Base-by-base conservation (phyloP, 2,797 vertebrate species). In the Myoxocephalus aenaeus region DNA sequence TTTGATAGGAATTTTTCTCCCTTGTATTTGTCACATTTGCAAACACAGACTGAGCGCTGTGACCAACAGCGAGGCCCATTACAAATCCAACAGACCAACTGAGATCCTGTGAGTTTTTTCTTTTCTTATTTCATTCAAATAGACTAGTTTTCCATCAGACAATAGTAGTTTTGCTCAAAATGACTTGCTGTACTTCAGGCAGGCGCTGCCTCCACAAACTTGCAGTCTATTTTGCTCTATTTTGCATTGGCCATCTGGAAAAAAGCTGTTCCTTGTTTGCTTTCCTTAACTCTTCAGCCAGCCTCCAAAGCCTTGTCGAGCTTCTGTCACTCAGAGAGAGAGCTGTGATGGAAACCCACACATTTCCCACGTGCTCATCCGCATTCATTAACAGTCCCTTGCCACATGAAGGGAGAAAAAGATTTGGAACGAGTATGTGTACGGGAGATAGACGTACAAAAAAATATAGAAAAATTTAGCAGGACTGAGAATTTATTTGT, bases 241-340 rank as follows among this genome's bases (percentile, higher is more conserved):
- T 90, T 82, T 64, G 68, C 81, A 66, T 63, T 70, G 84, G 75
- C 86, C 89, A 90, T 89, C 83, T 90, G 88, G 85, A 90, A 88
- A 89, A 86, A 87, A 86, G 71, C 83, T 86, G 84, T 82, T 91
- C 73, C 83, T 70, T 89, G 85, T 88, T 89, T 88, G 62, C 63
- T 76, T 78, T 67, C 71, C 77, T 75, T 80, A 48, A 85, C 83
- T 86, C 81, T 75, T 80, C 85, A 88, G 69, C 75, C 80, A 80
- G 82, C 77, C 86, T 92, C 72, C 82, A 84, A 91, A 92, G 82
- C 83, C 76, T 88, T 65, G 88, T 89, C 87, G 80, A 90, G 88
- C 86, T 87, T 90, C 88, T 91, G 84, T 90, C 88, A 90, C 79
- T 91, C 86, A 89, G 68, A 89, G 75, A 84, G 68, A 79, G 84